These are phyloP conservation scores for Paralvinella palmiformis DNA, from an alignment of 1,140 invertebrate species.

Conservation along the genomic window DNA sequence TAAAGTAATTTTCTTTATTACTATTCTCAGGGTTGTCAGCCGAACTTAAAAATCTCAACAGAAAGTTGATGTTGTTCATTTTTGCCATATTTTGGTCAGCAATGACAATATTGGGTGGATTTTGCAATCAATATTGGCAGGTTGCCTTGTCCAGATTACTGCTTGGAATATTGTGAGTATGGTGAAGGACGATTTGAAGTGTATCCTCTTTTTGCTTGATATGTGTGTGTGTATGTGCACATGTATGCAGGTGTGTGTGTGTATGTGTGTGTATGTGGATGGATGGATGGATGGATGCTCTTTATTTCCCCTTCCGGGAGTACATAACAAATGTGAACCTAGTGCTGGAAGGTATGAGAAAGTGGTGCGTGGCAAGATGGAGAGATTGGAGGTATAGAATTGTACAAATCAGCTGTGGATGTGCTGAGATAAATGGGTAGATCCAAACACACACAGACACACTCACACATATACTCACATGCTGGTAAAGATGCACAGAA, in stretches of 20 bases:
- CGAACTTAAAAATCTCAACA: slow-evolving; percentile 4
- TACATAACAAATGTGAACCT: no score
- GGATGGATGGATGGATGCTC: neutral
- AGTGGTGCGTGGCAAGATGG: no score
- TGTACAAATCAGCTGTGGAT: no score
- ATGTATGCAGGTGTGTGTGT: neutral
- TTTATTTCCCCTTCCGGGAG: no score
- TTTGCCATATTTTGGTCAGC: slow-evolving; percentile 75
- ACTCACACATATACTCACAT: no score
- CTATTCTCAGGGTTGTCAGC: slow-evolving; percentile 20
- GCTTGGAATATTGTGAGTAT: slow-evolving; percentile 68
- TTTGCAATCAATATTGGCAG: slow-evolving; percentile 84
- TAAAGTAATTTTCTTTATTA: no score
- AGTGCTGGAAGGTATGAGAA: no score
- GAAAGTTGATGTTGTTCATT: slow-evolving; percentile 64
- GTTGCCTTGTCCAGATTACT: slow-evolving; percentile 77
- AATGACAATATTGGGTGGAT: slow-evolving; percentile 74
- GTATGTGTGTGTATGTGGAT: neutral
- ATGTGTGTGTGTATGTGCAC: neutral
- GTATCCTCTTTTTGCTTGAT: neutral
- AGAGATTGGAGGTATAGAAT: no score
- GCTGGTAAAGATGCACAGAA: no score
- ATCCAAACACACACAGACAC: no score
- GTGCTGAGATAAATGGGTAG: no score
- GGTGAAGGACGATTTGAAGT: neutral